Base-by-base conservation (phyloP, 2,113 vertebrate species). In the Lathamus discolor region DNA sequence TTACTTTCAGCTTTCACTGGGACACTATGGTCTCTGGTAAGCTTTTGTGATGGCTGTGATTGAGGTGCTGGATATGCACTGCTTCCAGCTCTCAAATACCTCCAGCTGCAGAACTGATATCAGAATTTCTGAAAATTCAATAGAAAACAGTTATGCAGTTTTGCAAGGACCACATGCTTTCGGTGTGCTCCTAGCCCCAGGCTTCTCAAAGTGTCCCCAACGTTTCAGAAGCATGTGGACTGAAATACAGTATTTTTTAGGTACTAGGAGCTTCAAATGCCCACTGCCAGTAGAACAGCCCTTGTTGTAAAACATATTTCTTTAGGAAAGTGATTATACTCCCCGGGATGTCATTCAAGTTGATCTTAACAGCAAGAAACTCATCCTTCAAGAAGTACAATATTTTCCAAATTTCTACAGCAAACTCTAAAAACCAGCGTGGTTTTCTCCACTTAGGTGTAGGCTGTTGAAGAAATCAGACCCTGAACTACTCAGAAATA, bases 101-200 rank as follows among this genome's bases (percentile, higher is more conserved):
- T 73, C 62, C 84, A 91, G 64, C 66, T 91, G 74, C 68, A 87
- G 22, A 80, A 91, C 5, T 82, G 33, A 87, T 83, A 66, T 25
- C 52, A 86, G 27, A 68, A 72, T 69, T 33, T 76, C 49, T n/a
- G 86, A 63, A 93, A 95, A 86, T 39, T n/a, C 43, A 43, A 13
- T 12, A 24, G 31, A 69, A 86, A 90, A 70, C 8, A 68, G 61
- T 67, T 78, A 20, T 19, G 31, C 37, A 80, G n/a, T 33, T 59
- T 83, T 83, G 11, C 29, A 70, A 80, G 5, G 28, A 59, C 11
- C 37, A 49, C 19, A 73, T 17, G 12, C 5, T 20, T 83, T 18
- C 0, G 0, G 6, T 44, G 12, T 4, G 67, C 35, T 90, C 29
- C 15, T 4, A 5, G 13, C 10, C 13, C 27, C n/a, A 57, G 11